Base-by-base conservation (phyloP, 1,140 invertebrate genomes). In the Archegozetes longisetosus region DNA sequence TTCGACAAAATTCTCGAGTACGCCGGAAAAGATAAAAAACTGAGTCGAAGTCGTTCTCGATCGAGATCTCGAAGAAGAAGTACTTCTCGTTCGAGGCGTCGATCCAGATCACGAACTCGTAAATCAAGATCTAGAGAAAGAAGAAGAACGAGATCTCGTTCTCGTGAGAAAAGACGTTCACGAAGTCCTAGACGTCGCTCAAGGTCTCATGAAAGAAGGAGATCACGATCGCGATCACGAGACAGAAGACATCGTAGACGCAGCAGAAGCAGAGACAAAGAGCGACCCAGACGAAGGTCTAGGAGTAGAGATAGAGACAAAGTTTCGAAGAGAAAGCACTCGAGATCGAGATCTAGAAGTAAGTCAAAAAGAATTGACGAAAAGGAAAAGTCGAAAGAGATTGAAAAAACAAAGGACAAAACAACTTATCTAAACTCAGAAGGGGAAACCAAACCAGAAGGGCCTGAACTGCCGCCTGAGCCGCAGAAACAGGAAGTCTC, bases 111-210 rank as follows among this genome's bases (percentile, higher is more conserved):
- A 23, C 62, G 67, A 53, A 64, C 62, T 13, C 58, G 57, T 22
- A 53, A 65, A 32, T 62, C 61, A 47, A 1, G 49, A 51, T 60
- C 61, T 27, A 50, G 26, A 17, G 56, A 60, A 2, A 47, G 53
- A 23, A 55, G 64, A 40, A 64, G 66, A 29, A 69, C 68, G 53
- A 67, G 69, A 48, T 71, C 70, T 24, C 67, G 69, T 29, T 61
- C 60, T n/a, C 29, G 60, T n/a, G 60, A 61, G 20, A 20, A 47
- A 51, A 50, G 60, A 12, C 55, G 54, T 53, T n/a, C n/a, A n/a
- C n/a, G n/a, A n/a, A n/a, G n/a, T n/a, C n/a, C n/a, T n/a, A n/a
- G n/a, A n/a, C n/a, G n/a, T n/a, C n/a, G n/a, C n/a, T n/a, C n/a
- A n/a, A 40, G 64, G 63, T 2, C 67, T 62, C 64, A 58, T n/a